phyloP scores from a whole-genome alignment of 2,113 vertebrate species.

The Megaceryle maxima region DNA sequence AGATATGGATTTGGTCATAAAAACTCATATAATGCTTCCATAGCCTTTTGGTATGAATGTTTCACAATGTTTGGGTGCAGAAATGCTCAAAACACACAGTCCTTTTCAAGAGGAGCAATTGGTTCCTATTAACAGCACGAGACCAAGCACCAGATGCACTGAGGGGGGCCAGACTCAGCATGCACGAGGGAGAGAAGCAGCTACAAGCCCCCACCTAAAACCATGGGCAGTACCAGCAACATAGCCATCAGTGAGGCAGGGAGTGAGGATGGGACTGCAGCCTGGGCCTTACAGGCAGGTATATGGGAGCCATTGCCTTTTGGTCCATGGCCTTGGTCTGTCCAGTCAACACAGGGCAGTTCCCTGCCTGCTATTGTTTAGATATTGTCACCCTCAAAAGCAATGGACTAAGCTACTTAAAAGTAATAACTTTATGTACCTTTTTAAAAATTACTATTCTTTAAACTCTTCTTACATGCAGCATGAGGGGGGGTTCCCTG shows the following conservation, averaged over 20 bases:
- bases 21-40: not conserved
- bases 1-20: not conserved
- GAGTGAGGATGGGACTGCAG: not conserved
- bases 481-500: slow-evolving; percentile 39
- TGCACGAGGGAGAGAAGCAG: not conserved
- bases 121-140: not conserved
- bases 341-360: not conserved
- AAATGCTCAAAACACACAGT: not conserved
- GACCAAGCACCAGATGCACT: not conserved
- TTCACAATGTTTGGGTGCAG: not conserved
- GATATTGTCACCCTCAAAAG: slow-evolving; percentile 2
- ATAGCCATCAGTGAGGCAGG: not conserved
- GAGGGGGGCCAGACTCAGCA: not conserved
- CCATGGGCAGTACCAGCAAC: not conserved
- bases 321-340: not conserved
- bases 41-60: not conserved
- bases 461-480: slow-evolving; percentile 44
- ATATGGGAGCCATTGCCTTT: fast-evolving
- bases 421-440: slow-evolving; percentile 27
- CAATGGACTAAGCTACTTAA: slow-evolving; percentile 21
- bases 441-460: not conserved
- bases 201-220: not conserved
- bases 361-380: not conserved
- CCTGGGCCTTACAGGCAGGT: not conserved
- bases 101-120: not conserved